Evolutionary conservation across 1,140 invertebrate genomes (phyloP), one percentile per base, ranked within the genome.

Genomic region (Bradysia coprophila): DNA sequence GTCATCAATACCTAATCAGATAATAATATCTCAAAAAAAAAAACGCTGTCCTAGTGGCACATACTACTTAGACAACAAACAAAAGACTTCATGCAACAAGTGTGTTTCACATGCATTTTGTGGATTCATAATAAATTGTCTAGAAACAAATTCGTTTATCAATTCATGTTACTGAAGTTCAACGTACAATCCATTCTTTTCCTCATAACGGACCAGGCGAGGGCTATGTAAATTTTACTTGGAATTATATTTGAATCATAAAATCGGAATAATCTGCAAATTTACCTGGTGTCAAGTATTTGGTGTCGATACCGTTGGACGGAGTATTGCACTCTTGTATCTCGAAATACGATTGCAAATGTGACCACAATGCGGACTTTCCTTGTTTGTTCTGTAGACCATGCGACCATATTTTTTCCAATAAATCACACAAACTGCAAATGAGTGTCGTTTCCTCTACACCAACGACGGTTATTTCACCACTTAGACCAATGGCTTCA

Each of bases 391-490:
- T 82, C 56, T 94, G 89, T 15, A 98, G 61, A 0, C 94, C 95
- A 62, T 99, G 94, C 2, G 87, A 89, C 95, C 95, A 99, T 33
- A 98, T 86, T 47, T 95, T 72, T 64, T 99, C 96, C 11, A 98
- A 59, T 24, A 99, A 71, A 67, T 98, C 96, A 67, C 96, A 99
- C 0, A 99, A 69, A 52, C 89, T 88, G 11, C 91, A 92, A 8
- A 99, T 95, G 41, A 98, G 69, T 1, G 94, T 98, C 55, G 94
- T 98, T 61, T 99, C 95, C 67, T 98, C 95, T 1, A 93, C 78
- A 10, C 74, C 75, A 0, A 67, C 68, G 34, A 74, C 65, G 46
- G 47, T 73, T 21, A 53, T 65, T 69, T 67, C 75, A 61, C 53
- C 75, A 67, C 57, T 81, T 60, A 66, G 84, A 67, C 53, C 89